Percentiles rank a stretch among this genome's conserved stretches.
Conservation (phyloP, 2,113 vertebrate species). For the Neopipo cinnamomea region DNA sequence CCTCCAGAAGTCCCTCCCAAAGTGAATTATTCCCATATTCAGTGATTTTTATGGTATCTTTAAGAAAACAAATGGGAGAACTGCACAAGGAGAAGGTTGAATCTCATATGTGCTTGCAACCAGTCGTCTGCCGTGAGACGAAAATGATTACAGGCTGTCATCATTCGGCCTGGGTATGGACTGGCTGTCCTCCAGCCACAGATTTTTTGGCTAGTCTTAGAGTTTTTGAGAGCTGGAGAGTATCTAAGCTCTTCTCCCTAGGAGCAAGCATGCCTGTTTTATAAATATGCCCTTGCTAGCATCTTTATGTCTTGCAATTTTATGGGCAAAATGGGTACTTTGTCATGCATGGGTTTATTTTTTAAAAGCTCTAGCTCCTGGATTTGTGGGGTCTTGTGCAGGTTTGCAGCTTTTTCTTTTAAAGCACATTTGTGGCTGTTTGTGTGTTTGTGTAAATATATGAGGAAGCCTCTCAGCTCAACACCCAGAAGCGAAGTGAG, state of each 20-base stretch:
- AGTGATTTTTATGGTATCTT: background rate
- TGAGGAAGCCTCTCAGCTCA: background rate
- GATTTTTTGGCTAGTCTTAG: conserved; percentile 24
- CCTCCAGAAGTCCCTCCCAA: background rate
- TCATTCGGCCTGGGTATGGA: background rate
- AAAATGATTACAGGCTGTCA: conserved; percentile 25
- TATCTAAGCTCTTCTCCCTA: background rate
- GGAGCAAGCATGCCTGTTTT: background rate
- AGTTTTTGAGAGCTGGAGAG: background rate
- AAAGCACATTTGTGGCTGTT: background rate
- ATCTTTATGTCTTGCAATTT: background rate
- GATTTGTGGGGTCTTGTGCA: background rate
- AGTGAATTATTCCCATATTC: background rate
- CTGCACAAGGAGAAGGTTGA: background rate
- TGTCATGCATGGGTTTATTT: background rate
- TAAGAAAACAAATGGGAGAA: background rate
- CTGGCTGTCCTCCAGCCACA: conserved; percentile 31
- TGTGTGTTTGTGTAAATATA: background rate
- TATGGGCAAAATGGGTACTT: background rate
- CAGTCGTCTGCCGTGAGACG: background rate
- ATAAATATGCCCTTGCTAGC: background rate
- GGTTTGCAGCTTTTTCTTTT: background rate
- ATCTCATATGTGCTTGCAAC: background rate
- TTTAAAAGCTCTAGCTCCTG: background rate
- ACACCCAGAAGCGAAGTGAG: background rate